Evolutionary conservation across 2,797 vertebrate species (phyloP).

Genomic region (Scomberomorus guttatus): DNA sequence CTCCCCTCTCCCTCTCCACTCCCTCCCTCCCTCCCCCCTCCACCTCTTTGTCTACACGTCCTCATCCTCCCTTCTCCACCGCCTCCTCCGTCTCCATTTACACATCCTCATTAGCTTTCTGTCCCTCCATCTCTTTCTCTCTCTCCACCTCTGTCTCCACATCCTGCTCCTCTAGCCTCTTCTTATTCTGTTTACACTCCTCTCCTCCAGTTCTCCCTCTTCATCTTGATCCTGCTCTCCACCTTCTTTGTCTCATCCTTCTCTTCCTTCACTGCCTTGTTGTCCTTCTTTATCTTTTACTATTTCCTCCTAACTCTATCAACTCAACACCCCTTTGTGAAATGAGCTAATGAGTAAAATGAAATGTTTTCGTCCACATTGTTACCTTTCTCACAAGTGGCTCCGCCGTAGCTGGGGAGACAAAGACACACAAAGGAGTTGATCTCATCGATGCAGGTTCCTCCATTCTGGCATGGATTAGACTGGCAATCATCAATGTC

Average conservation of each 20-base stretch:
- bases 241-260: conserved; percentile 9
- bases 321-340: background rate
- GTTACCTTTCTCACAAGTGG: conserved; percentile 94
- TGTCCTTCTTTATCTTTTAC: conserved; percentile 20
- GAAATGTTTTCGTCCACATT: background rate
- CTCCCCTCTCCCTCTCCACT: conserved; percentile 31
- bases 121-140: conserved; percentile 20
- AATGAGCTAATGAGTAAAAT: conserved; percentile 9
- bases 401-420: conserved; percentile 95
- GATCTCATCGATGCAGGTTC: conserved; percentile 96
- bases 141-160: conserved; percentile 29
- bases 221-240: conserved; percentile 10
- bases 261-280: background rate
- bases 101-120: conserved; percentile 55
- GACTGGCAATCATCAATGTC: conserved; percentile 96
- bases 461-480: conserved; percentile 95
- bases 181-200: conserved; percentile 20
- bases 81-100: conserved; percentile 34
- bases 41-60: conserved; percentile 45
- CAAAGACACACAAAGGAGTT: conserved; percentile 95
- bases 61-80: conserved; percentile 8
- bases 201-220: background rate
- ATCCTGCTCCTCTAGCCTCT: conserved; percentile 10
- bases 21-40: conserved; percentile 21
- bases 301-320: conserved; percentile 5